phyloP scores from a whole-genome alignment of 1,140 invertebrate species.

The Drosophila tani region DNA sequence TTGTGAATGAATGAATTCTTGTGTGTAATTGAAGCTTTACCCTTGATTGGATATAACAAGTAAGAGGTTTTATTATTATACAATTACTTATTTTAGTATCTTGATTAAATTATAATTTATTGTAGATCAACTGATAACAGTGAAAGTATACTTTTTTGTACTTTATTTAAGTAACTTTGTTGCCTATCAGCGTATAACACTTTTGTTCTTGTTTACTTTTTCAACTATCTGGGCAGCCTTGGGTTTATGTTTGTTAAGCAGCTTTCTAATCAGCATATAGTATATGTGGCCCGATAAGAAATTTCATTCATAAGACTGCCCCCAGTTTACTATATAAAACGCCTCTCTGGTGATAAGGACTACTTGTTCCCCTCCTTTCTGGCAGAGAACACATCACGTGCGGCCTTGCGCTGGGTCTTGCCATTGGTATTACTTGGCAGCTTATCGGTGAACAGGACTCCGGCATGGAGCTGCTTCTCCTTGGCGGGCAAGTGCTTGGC shows the following conservation, averaged over 20 bases:
- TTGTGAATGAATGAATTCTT: too few species aligned
- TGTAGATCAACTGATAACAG: too few species aligned
- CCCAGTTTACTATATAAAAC: background rate
- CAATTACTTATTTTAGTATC: too few species aligned
- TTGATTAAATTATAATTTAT: too few species aligned
- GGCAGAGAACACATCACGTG: background rate
- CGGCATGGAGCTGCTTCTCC: conserved; percentile 86
- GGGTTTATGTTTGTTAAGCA: background rate
- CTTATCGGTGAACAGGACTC: conserved; percentile 87
- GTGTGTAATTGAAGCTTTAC: too few species aligned
- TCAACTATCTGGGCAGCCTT: background rate
- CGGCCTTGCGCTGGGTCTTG: conserved; percentile 2
- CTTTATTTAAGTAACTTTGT: background rate
- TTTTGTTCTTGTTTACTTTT: conserved; percentile 2
- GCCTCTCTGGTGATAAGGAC: background rate
- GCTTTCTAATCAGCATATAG: background rate
- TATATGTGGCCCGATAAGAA: background rate
- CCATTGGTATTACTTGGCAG: conserved; percentile 21
- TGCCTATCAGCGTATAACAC: background rate
- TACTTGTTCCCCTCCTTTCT: background rate
- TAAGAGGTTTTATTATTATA: too few species aligned
- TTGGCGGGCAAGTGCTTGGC: conserved; percentile 78
- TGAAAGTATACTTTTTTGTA: background rate
- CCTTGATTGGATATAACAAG: too few species aligned
- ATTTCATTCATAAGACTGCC: conserved; percentile 20